Evolutionary conservation across 1,140 invertebrate genomes (phyloP).

Genomic region (Drosophila malerkotliana): DNA sequence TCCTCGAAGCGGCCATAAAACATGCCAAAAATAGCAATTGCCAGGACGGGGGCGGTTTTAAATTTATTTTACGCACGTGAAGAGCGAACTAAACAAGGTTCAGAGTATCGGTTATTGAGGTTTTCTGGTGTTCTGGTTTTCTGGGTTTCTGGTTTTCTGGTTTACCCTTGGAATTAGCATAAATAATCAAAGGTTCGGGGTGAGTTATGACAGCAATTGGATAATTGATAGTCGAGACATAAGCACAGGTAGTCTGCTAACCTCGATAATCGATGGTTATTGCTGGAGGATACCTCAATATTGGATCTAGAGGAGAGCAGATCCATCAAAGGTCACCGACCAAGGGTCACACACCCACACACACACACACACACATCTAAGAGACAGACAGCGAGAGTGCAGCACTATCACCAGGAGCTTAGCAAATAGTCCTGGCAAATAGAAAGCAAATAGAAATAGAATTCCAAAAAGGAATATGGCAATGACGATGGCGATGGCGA

Average conservation of each 20-base stretch:
- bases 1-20: conserved; percentile 52
- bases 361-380: conserved; percentile 18
- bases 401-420: conserved; percentile 39
- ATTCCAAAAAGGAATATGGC: conserved; percentile 3
- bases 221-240: conserved; percentile 38
- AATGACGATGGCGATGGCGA: background rate
- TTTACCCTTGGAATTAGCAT: conserved; percentile 55
- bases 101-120: background rate
- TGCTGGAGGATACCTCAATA: background rate
- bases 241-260: background rate
- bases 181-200: conserved; percentile 36
- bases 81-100: conserved; percentile 40
- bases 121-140: background rate
- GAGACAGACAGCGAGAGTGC: too few relatives aligned
- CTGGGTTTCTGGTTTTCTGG: background rate
- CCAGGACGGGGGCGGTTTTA: conserved; percentile 38
- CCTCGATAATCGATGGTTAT: conserved; percentile 1
- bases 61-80: conserved; percentile 78
- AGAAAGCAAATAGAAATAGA: conserved; percentile 41
- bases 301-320: background rate
- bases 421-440: conserved; percentile 58
- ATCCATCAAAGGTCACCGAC: conserved; percentile 41
- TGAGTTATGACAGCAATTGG: conserved; percentile 50
- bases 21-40: conserved; percentile 78
- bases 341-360: conserved; percentile 9